Percentiles rank a stretch among this genome's conserved stretches.
These are phyloP conservation scores for Lagopus leucura DNA, from an alignment of 2,113 vertebrate species.

Conservation along the genomic window DNA sequence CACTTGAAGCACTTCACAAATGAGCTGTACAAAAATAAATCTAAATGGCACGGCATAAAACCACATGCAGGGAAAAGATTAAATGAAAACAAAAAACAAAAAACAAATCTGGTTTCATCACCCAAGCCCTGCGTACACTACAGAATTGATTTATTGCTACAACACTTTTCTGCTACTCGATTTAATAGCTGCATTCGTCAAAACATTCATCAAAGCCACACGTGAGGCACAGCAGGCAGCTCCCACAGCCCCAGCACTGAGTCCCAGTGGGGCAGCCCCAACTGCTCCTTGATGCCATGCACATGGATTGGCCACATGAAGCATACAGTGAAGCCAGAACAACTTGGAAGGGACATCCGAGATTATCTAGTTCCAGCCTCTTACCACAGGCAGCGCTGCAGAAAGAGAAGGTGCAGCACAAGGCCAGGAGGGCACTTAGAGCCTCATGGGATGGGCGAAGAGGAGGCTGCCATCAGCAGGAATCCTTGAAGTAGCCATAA, in stretches of 20 bases:
- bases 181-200: background rate
- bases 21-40: background rate
- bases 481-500: background rate
- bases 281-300: background rate
- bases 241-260: background rate
- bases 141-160: background rate
- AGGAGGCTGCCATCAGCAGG: background rate
- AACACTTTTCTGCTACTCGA: background rate
- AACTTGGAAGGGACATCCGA: background rate
- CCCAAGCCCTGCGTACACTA: background rate
- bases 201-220: background rate
- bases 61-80: background rate
- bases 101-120: background rate
- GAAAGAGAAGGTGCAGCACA: background rate
- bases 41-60: background rate
- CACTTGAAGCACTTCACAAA: background rate
- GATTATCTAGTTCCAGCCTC: too few species aligned
- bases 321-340: background rate
- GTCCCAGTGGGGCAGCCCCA: background rate
- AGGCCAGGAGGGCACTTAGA: fast-evolving
- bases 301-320: fast-evolving
- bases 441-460: background rate
- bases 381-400: too few species aligned
- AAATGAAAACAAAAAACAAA: background rate
- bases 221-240: background rate